phyloP scores from a whole-genome alignment of 2,797 vertebrate species.

The Platyrinchus mystaceus region DNA sequence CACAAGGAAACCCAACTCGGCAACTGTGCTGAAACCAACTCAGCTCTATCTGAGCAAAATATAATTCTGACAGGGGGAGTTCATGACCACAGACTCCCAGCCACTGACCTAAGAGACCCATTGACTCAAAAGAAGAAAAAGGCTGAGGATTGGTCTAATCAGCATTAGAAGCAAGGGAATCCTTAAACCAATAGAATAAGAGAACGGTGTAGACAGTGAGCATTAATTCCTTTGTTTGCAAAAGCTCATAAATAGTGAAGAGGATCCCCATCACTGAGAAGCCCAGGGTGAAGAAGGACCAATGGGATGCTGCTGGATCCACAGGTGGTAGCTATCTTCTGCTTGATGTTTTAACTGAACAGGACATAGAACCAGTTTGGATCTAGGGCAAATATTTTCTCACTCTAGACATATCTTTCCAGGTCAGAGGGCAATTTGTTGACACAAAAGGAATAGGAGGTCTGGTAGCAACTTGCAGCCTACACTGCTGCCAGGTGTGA shows the following conservation, averaged over 20 bases:
- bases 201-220: background rate
- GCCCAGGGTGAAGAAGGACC: background rate
- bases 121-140: background rate
- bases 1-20: background rate
- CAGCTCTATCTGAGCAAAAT: background rate
- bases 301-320: background rate
- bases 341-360: background rate
- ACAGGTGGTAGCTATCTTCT: background rate
- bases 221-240: background rate
- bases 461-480: constrained; percentile 1
- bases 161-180: background rate
- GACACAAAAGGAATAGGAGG: background rate
- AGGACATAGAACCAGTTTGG: background rate
- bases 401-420: background rate
- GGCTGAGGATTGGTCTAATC: background rate
- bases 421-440: constrained; percentile 31
- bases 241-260: background rate
- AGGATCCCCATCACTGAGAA: background rate
- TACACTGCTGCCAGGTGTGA: background rate
- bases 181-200: background rate
- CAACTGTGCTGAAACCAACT: background rate
- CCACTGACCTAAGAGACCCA: background rate
- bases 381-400: background rate
- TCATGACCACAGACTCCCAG: background rate
- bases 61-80: background rate